Base-by-base conservation (phyloP, 2,888 invertebrate genomes). In the Parnassius apollo region DNA sequence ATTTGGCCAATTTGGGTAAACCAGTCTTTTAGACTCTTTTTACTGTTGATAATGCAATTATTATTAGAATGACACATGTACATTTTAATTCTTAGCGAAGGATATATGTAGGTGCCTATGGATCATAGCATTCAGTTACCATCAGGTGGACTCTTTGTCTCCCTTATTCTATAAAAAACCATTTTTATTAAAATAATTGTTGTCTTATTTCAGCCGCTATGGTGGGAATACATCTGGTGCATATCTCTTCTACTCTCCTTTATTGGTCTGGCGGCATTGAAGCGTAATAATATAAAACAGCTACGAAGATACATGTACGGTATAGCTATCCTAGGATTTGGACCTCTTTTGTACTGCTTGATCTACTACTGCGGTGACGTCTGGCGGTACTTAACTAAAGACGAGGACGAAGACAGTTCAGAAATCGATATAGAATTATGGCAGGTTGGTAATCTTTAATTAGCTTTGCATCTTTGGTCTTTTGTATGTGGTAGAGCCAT, bases 221-320 rank as follows among this genome's bases (percentile, higher is more conserved):
- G 95, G 89, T 99, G 98, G 98, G 98, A 99, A 86, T 98, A 98
- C 85, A 93, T 96, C 74, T 99, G 98, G 98, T 95, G 97, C 71
- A 86, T 95, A 25, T 98, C 98, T 73, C 90, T 98, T 63, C 83
- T 97, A 45, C 93, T 97, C 49, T 96, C 97, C 12, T 95, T 98
- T 84, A 90, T 98, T 64, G 98, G 97, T 7, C 92, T 98, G 59
- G 94, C 96, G 45, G 97, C 98, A 49, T 94, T 97, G 70, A 95
- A 97, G 74, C 95, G 94, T 71, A 99, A 98, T 89, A 95, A 95
- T 78, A 93, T 96, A 59, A 93, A 93, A 62, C 94, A 95, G 55
- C 93, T 98, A 86, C 93, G 95, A 73, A 94, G 95, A 73, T 98
- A 97, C 79, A 94, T 97, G 87, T 93, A 96, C 68, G 97, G 97